Conservation (phyloP, 2,888 invertebrate species). For the Eristalis tenax region DNA sequence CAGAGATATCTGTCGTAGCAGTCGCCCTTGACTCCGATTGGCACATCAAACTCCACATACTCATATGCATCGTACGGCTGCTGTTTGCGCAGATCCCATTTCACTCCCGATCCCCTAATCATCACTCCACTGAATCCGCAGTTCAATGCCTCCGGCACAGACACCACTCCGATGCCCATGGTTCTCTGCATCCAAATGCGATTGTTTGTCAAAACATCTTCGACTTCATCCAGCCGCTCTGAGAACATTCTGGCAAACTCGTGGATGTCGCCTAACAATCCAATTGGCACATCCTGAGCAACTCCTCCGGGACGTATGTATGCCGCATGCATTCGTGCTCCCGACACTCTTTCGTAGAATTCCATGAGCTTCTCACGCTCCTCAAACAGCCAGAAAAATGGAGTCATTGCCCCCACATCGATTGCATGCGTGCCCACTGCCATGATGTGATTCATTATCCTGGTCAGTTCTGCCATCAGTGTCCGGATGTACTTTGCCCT, state of each 20-base stretch:
- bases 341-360: slow-evolving; percentile 91
- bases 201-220: slow-evolving; percentile 89
- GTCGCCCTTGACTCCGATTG: slow-evolving; percentile 91
- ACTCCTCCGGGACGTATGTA: slow-evolving; percentile 94
- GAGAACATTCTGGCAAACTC: slow-evolving; percentile 86
- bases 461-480: slow-evolving; percentile 88
- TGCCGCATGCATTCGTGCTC: slow-evolving; percentile 91
- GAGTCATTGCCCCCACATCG: slow-evolving; percentile 93
- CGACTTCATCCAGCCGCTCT: slow-evolving; percentile 90
- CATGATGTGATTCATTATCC: slow-evolving; percentile 91
- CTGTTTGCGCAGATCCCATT: slow-evolving; percentile 92
- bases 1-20: slow-evolving; percentile 91
- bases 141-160: slow-evolving; percentile 89
- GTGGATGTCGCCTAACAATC: slow-evolving; percentile 90
- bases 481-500: slow-evolving; percentile 91
- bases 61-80: slow-evolving; percentile 93
- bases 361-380: slow-evolving; percentile 94
- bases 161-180: slow-evolving; percentile 87
- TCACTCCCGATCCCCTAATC: slow-evolving; percentile 90
- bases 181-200: slow-evolving; percentile 88
- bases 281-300: slow-evolving; percentile 87
- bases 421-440: slow-evolving; percentile 88
- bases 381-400: slow-evolving; percentile 95
- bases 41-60: slow-evolving; percentile 91
- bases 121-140: slow-evolving; percentile 89